Percentiles rank a stretch among this genome's conserved stretches.
phyloP scores from a whole-genome alignment of 2,113 vertebrate genomes.

The Phasianus colchicus region DNA sequence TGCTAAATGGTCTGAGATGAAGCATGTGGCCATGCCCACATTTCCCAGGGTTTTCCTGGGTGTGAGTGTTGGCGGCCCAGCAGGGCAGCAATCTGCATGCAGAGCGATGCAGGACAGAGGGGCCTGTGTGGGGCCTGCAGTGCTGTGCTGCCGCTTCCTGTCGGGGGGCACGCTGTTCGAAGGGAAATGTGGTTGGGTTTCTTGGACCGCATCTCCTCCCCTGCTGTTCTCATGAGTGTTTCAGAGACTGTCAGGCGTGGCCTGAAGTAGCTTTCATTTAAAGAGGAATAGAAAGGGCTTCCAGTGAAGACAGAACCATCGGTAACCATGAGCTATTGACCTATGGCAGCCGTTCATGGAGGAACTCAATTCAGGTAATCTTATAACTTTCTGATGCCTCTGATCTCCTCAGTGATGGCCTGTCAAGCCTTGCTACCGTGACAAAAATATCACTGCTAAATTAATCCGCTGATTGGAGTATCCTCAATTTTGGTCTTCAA shows the following conservation, averaged over 20 bases:
- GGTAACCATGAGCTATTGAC: background rate
- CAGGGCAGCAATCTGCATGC: background rate
- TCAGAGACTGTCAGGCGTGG: background rate
- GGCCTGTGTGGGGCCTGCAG: accelerated
- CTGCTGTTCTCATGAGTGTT: constrained; percentile 12
- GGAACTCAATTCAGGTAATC: constrained; percentile 43
- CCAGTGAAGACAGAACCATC: background rate
- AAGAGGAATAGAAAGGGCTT: constrained; percentile 15
- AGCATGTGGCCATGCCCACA: accelerated
- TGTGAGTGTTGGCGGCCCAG: background rate
- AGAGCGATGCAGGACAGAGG: background rate
- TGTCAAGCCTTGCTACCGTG: background rate
- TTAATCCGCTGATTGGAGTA: background rate
- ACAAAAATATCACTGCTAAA: background rate
- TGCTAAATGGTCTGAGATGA: background rate
- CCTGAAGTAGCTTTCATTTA: background rate
- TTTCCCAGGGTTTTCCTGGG: background rate
- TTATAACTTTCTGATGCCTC: background rate
- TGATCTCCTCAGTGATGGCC: background rate
- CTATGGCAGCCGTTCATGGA: constrained; percentile 1
- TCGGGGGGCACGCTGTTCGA: background rate
- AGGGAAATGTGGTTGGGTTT: constrained; percentile 48
- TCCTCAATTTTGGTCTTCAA: background rate
- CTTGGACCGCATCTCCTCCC: constrained; percentile 48
- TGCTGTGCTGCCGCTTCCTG: background rate